These are phyloP conservation scores for Peromyscus nudipes DNA, from an alignment of 2,797 vertebrate species.

Conservation along the genomic window DNA sequence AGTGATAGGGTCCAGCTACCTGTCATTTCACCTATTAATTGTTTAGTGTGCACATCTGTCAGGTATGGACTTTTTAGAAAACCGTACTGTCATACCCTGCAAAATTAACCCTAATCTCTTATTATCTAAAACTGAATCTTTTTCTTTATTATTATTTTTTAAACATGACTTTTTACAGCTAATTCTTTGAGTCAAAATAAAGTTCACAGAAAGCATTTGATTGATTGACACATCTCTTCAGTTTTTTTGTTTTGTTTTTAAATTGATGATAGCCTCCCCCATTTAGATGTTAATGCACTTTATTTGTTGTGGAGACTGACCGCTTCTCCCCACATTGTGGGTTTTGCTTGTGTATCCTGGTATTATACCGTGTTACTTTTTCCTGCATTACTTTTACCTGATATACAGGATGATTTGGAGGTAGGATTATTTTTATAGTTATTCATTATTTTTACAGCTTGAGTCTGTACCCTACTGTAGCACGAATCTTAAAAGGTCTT, in stretches of 20 bases:
- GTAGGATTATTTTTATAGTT: conserved; percentile 7
- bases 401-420: conserved; percentile 22
- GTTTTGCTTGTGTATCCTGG: background rate
- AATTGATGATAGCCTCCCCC: background rate
- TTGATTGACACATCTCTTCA: background rate
- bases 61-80: conserved; percentile 4
- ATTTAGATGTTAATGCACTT: background rate
- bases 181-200: conserved; percentile 4
- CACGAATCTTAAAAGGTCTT: too few relatives aligned
- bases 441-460: conserved; percentile 12
- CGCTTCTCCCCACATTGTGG: background rate
- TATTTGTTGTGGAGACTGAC: conserved; percentile 29
- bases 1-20: background rate
- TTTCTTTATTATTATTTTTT: background rate
- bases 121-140: background rate
- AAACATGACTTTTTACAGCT: conserved; percentile 22
- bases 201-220: background rate
- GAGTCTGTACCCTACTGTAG: background rate
- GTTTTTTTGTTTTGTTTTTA: background rate
- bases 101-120: conserved; percentile 17
- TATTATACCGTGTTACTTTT: background rate
- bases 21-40: background rate
- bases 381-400: background rate
- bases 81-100: background rate
- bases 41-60: background rate